Conservation (phyloP, 1,140 invertebrate genomes). For the Drosophila insularis region DNA sequence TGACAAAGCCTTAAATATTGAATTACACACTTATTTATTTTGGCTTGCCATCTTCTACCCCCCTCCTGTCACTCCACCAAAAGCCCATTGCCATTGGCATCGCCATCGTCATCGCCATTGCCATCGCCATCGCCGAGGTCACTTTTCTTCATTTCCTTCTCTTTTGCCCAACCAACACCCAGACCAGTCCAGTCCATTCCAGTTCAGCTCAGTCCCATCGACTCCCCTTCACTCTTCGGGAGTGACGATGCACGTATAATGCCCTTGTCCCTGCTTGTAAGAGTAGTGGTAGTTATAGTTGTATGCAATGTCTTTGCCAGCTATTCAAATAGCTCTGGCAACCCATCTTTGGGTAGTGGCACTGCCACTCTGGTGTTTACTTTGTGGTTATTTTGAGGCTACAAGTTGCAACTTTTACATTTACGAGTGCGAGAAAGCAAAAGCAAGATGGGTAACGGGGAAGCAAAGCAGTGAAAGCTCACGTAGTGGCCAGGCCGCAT, state of each 20-base stretch:
- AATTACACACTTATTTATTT: slow-evolving; percentile 79
- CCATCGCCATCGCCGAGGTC: slow-evolving; percentile 20
- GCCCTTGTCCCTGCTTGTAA: slow-evolving; percentile 33
- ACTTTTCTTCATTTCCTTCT: slow-evolving; percentile 23
- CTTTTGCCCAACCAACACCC: neutral
- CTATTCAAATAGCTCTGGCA: slow-evolving; percentile 70
- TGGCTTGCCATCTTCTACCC: slow-evolving; percentile 30
- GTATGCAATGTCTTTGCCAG: slow-evolving; percentile 56
- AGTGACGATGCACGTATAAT: slow-evolving; percentile 45
- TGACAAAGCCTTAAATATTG: slow-evolving; percentile 77
- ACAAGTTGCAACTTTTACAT: slow-evolving; percentile 77
- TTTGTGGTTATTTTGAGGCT: slow-evolving; percentile 80
- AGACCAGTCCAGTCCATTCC: too few species aligned
- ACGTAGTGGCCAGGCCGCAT: slow-evolving; percentile 14
- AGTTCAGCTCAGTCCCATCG: too few species aligned
- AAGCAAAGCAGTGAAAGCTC: slow-evolving; percentile 17
- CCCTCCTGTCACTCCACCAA: neutral
- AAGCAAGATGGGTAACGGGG: slow-evolving; percentile 28
- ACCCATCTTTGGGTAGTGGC: slow-evolving; percentile 5
- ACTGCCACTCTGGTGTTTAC: slow-evolving; percentile 73
- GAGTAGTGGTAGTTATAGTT: slow-evolving; percentile 16
- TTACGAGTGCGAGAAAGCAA: slow-evolving; percentile 52
- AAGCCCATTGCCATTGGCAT: neutral
- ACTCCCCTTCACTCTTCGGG: slow-evolving; percentile 7
- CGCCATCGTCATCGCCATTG: slow-evolving; percentile 16